Evolutionary conservation across 2,797 vertebrate species (phyloP).

Genomic region (Odontamblyopus rebecca): DNA sequence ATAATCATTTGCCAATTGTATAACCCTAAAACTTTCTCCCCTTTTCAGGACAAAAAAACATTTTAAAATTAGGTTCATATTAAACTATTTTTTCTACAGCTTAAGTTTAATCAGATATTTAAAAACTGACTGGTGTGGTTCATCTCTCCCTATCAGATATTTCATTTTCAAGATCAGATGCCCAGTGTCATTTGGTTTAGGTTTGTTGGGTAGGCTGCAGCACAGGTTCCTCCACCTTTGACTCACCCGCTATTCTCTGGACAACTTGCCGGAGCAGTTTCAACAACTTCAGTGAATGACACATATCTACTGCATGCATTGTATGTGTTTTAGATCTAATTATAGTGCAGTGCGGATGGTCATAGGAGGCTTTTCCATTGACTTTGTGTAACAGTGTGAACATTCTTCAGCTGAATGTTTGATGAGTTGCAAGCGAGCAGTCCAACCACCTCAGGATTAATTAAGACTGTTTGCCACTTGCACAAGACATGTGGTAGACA

Average conservation of each 20-base stretch:
- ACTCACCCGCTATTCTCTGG: slow-evolving; percentile 30
- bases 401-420: slow-evolving; percentile 12
- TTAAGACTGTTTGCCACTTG: slow-evolving; percentile 7
- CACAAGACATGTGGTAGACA: slow-evolving; percentile 16
- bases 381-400: not conserved
- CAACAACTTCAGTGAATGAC: not conserved
- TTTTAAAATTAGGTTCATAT: too few relatives aligned
- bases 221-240: slow-evolving; percentile 68
- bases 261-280: slow-evolving; percentile 39
- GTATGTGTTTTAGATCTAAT: slow-evolving; percentile 2
- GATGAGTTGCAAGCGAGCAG: not conserved
- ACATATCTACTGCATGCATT: not conserved
- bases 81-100: too few relatives aligned
- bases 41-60: not conserved
- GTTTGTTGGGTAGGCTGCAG: slow-evolving; percentile 34
- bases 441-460: slow-evolving; percentile 24
- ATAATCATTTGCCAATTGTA: not conserved
- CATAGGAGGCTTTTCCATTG: not conserved
- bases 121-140: not conserved
- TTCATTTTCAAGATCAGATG: not conserved
- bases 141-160: not conserved
- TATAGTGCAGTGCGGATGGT: slow-evolving; percentile 11
- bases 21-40: not conserved
- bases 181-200: slow-evolving; percentile 4
- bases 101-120: not conserved